A percentile compares a stretch with the other conserved stretches of the same genome.
Evolutionary conservation across 2,113 vertebrate genomes (phyloP).

Genomic region (Epinephelus moara): DNA sequence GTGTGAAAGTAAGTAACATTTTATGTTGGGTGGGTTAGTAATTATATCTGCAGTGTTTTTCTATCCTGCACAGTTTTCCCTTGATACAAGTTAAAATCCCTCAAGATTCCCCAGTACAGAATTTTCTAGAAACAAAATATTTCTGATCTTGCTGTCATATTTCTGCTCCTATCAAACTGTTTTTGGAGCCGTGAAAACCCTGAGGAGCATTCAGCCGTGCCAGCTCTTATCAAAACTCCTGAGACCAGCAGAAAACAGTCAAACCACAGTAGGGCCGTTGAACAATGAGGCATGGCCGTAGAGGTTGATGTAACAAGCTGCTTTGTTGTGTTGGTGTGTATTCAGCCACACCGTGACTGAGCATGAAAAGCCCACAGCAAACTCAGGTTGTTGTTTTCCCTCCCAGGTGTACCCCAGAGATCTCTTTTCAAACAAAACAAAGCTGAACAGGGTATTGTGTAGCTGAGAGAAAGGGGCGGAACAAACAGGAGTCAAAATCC

Average conservation of each 20-base stretch:
- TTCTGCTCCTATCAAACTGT: constrained; percentile 10
- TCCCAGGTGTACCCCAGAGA: constrained; percentile 17
- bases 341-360: constrained; percentile 33
- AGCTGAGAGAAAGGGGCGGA: background rate
- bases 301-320: constrained; percentile 19
- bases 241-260: constrained; percentile 31
- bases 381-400: constrained; percentile 29
- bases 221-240: constrained; percentile 23
- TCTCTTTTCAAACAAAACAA: constrained; percentile 7
- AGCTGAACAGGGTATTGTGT: background rate
- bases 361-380: constrained; percentile 35
- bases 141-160: constrained; percentile 23
- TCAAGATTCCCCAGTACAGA: background rate
- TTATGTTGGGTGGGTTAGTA: too few relatives aligned
- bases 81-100: background rate
- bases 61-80: too few relatives aligned
- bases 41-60: too few relatives aligned
- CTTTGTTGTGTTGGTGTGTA: constrained; percentile 22
- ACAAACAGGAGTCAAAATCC: background rate
- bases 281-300: constrained; percentile 8
- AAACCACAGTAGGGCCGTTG: constrained; percentile 12
- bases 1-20: too few relatives aligned
- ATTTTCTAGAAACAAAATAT: background rate
- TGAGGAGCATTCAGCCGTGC: constrained; percentile 1
- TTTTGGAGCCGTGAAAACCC: constrained; percentile 27